Percentiles rank a stretch among this genome's conserved stretches.
phyloP scores from a whole-genome alignment of 2,113 vertebrate species.

The Oreochromis tanganicae region DNA sequence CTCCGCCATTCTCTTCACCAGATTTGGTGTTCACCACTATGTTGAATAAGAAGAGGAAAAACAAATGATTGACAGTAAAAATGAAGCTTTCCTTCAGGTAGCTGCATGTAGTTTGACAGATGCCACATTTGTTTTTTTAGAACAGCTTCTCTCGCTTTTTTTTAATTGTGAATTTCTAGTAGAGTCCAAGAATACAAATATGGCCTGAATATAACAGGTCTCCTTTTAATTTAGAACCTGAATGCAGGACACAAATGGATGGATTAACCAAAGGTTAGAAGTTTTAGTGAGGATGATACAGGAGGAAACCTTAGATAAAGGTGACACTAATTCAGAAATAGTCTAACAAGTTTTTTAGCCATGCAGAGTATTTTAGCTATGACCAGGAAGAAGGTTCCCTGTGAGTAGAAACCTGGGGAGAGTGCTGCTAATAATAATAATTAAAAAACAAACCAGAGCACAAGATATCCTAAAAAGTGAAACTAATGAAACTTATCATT shows the following conservation, averaged over 20 bases:
- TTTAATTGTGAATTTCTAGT: not conserved
- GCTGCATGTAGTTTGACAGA: not conserved
- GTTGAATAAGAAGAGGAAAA: not conserved
- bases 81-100: not conserved
- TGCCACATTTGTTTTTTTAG: not conserved
- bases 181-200: not conserved
- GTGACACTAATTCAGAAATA: not conserved
- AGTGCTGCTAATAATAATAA: not conserved
- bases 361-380: not conserved
- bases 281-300: not conserved
- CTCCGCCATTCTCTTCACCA: not conserved
- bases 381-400: not conserved
- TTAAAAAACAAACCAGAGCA: not conserved
- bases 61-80: not conserved
- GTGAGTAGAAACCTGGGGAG: not conserved
- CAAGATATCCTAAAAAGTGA: not conserved
- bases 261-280: not conserved
- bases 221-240: not conserved
- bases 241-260: not conserved
- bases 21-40: conserved; percentile 77
- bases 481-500: not conserved
- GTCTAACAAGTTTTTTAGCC: not conserved
- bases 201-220: not conserved
- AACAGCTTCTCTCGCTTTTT: not conserved
- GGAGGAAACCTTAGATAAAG: not conserved